phyloP scores from a whole-genome alignment of 2,113 vertebrate species.

The Carassius auratus region DNA sequence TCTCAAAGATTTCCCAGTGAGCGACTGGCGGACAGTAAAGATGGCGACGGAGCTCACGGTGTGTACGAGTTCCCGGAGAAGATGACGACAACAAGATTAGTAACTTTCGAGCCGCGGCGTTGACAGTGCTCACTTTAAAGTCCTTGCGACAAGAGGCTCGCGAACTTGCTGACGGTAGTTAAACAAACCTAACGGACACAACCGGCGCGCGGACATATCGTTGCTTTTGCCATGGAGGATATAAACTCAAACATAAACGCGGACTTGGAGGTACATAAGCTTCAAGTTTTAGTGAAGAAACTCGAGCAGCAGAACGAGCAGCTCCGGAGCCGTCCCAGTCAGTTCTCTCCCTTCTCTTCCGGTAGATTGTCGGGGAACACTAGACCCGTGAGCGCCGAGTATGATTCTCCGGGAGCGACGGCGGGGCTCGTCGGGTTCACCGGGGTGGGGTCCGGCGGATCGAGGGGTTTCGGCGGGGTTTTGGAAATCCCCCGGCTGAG shows the following conservation, averaged over 20 bases:
- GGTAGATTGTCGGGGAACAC: constrained; percentile 73
- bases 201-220: constrained; percentile 20
- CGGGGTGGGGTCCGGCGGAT: constrained; percentile 79
- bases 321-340: constrained; percentile 85
- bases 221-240: constrained; percentile 85
- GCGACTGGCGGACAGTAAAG: constrained; percentile 75
- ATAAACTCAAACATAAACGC: constrained; percentile 92
- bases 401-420: constrained; percentile 66
- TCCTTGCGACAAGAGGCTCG: background rate
- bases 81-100: constrained; percentile 70
- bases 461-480: constrained; percentile 72
- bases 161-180: constrained; percentile 31
- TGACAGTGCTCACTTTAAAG: constrained; percentile 57
- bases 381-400: constrained; percentile 76
- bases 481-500: constrained; percentile 73
- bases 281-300: constrained; percentile 96
- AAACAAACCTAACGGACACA: constrained; percentile 41
- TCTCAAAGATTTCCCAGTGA: constrained; percentile 66
- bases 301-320: constrained; percentile 96
- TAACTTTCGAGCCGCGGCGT: constrained; percentile 61
- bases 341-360: constrained; percentile 70
- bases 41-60: constrained; percentile 73
- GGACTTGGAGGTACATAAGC: constrained; percentile 96
- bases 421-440: constrained; percentile 70
- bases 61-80: constrained; percentile 63